Evolutionary conservation across 2,113 vertebrate species (phyloP).

Genomic region (Anguilla rostrata): DNA sequence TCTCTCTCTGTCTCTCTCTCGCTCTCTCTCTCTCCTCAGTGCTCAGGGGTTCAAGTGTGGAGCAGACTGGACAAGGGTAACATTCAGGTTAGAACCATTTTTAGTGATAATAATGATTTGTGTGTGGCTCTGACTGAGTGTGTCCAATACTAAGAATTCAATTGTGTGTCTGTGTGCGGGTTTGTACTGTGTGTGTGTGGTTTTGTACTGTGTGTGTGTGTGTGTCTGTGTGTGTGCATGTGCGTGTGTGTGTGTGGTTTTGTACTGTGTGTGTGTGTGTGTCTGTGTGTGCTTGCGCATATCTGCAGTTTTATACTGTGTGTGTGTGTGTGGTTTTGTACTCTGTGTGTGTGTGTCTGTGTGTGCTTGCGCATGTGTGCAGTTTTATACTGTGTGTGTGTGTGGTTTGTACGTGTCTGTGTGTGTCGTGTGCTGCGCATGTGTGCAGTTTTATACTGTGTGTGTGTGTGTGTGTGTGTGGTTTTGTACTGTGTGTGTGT

Average conservation of each 20-base stretch:
- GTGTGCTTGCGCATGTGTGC: too few relatives aligned
- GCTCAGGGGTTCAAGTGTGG: conserved; percentile 95
- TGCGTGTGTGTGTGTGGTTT: not conserved
- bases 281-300: too few relatives aligned
- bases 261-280: not conserved
- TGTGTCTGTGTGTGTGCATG: not conserved
- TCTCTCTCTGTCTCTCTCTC: not conserved
- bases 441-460: too few relatives aligned
- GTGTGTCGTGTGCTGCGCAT: too few relatives aligned
- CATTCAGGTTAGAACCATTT: conserved; percentile 82
- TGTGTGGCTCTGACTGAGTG: not conserved
- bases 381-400: not conserved
- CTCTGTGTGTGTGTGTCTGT: not conserved
- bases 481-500: not conserved
- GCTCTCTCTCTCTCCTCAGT: conserved; percentile 58
- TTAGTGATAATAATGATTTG: not conserved
- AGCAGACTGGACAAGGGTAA: conserved; percentile 93
- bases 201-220: too few relatives aligned
- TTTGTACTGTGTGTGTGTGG: not conserved
- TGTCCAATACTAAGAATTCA: not conserved
- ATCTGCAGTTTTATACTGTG: not conserved
- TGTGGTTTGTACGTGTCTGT: not conserved
- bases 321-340: not conserved
- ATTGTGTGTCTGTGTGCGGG: too few relatives aligned
- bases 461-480: not conserved